A percentile compares a stretch with the other conserved stretches of the same genome.
Evolutionary conservation across 2,888 invertebrate genomes (phyloP).

Genomic region (Parnassius glacialis): DNA sequence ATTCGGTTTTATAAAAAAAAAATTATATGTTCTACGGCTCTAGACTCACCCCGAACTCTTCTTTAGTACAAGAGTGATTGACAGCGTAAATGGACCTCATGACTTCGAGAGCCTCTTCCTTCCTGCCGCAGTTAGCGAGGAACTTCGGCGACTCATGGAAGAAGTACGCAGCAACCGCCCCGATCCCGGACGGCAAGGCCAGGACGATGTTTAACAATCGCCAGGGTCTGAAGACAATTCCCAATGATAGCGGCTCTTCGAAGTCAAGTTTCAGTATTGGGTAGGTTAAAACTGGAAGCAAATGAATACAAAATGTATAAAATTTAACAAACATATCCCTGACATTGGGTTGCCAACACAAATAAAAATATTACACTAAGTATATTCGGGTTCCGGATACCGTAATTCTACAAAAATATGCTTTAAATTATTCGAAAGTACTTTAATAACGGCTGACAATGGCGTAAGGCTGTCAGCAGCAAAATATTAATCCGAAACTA

Average conservation of each 20-base stretch:
- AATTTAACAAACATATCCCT: too few relatives aligned
- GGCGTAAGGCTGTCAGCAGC: too few relatives aligned
- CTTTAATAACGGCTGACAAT: too few relatives aligned
- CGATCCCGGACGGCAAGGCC: conserved; percentile 67
- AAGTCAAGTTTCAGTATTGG: conserved; percentile 81
- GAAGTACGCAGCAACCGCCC: conserved; percentile 79
- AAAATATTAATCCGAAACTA: too few relatives aligned
- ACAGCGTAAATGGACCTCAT: conserved; percentile 58
- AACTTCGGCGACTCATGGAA: conserved; percentile 91
- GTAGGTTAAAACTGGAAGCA: conserved; percentile 83
- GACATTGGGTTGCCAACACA: too few relatives aligned
- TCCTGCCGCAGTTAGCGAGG: conserved; percentile 82
- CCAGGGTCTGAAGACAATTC: conserved; percentile 86
- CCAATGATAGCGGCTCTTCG: conserved; percentile 61
- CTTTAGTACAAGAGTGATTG: conserved; percentile 49
- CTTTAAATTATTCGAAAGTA: too few relatives aligned
- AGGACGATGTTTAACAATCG: conserved; percentile 83
- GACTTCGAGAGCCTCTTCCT: conserved; percentile 80
- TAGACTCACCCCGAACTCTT: conserved; percentile 53
- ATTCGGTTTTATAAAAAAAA: too few relatives aligned
- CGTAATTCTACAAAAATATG: too few relatives aligned
- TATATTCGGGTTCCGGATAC: too few relatives aligned
- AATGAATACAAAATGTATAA: conserved; percentile 6
- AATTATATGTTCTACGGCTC: not conserved
- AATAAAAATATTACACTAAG: too few relatives aligned